Conservation (phyloP, 2,113 vertebrate species). For the Cercocebus atys region DNA sequence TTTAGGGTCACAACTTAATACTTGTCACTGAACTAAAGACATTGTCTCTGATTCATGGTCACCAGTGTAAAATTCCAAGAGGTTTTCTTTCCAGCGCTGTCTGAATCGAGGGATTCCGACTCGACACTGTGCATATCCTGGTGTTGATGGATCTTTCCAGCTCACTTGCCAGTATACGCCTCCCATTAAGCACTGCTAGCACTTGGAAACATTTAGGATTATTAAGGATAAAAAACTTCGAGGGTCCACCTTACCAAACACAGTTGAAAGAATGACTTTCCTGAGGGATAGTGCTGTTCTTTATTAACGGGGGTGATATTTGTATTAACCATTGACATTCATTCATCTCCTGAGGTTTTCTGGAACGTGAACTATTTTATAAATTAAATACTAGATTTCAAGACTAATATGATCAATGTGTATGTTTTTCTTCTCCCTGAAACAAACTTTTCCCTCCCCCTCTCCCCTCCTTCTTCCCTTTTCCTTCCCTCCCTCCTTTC, state of each 20-base stretch:
- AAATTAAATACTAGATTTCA: neutral
- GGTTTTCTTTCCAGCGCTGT: neutral
- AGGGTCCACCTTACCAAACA: neutral
- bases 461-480: too few relatives aligned
- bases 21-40: neutral
- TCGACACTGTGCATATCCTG: neutral
- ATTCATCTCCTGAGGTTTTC: neutral
- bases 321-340: neutral
- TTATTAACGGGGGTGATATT: neutral
- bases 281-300: neutral
- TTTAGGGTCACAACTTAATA: neutral
- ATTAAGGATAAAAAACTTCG: neutral
- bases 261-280: neutral
- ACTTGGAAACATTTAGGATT: neutral
- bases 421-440: conserved; percentile 23
- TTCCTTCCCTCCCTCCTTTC: neutral
- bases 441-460: neutral
- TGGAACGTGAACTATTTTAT: conserved; percentile 21
- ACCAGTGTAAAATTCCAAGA: neutral
- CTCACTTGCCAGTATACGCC: neutral
- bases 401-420: conserved; percentile 16
- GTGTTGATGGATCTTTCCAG: neutral
- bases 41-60: neutral
- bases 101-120: neutral
- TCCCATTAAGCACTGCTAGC: neutral